Evolutionary conservation across 2,888 invertebrate genomes (phyloP), one percentile per base, ranked within the genome.

Genomic region (Tuta absoluta): DNA sequence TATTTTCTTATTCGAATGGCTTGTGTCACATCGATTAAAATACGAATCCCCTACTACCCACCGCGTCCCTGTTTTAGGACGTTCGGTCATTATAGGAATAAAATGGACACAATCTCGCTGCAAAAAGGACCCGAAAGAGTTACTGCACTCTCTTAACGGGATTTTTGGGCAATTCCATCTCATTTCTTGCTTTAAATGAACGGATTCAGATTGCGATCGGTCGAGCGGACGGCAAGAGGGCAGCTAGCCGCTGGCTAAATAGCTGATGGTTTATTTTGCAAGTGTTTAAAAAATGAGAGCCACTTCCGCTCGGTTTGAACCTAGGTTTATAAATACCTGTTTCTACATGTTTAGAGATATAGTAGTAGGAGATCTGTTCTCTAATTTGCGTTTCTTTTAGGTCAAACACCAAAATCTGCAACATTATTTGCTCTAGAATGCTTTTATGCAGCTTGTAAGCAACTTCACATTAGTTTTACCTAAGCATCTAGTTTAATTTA

Each of bases 151-250:
- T 37, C 49, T 62, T 51, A 62, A 51, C 72, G 69, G 74, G 74
- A 77, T 74, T 80, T 81, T 83, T 81, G 75, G 75, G 74, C 71
- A 72, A 72, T 76, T 77, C 74, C 72, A 69, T 77, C 80, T 83
- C 81, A 84, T 86, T 86, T 79, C 80, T 80, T 81, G 81, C 78
- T 84, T 80, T 78, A 84, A 88, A 86, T 81, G 83, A 82, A 81
- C 82, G 84, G 79, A 84, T 82, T 82, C 80, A 75, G 89, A 87
- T 88, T 81, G 77, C 85, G 85, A 89, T 89, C 89, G 79, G 51
- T 53, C 23, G 51, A 24, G 75, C 68, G 72, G 77, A 79, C 84
- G 82, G 81, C 82, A 84, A 82, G 82, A 80, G 85, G 78, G 73
- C 79, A 56, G 56, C 56, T 49, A 56, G 56, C 56, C 79, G 77